These are phyloP conservation scores for Drosophila falleni DNA, from an alignment of 2,888 invertebrate genomes.

Conservation along the genomic window DNA sequence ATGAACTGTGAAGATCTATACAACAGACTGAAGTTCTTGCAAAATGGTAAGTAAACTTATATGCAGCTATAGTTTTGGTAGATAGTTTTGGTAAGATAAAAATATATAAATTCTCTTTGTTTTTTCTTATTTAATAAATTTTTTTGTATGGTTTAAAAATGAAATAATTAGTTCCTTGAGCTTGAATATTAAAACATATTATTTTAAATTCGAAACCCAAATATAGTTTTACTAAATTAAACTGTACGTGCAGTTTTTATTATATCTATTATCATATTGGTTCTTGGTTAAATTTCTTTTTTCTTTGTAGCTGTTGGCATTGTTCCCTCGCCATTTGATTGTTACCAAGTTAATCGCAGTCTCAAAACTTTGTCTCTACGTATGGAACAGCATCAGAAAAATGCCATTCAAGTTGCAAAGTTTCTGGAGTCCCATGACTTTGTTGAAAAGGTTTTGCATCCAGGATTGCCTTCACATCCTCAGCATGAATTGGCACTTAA, in stretches of 20 bases:
- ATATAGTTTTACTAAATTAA: too few species aligned
- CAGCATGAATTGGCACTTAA: conserved; percentile 92
- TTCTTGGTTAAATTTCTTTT: too few species aligned
- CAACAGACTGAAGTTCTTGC: conserved; percentile 91
- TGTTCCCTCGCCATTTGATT: conserved; percentile 98
- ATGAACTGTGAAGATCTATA: conserved; percentile 91
- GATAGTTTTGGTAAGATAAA: too few species aligned
- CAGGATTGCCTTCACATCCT: conserved; percentile 94
- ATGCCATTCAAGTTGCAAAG: conserved; percentile 91
- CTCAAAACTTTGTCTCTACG: conserved; percentile 96
- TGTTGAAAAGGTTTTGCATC: conserved; percentile 93
- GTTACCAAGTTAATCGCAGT: conserved; percentile 96
- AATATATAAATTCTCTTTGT: too few species aligned
- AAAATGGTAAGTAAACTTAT: conserved; percentile 89
- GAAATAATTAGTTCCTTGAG: too few species aligned
- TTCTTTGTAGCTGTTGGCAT: conserved; percentile 88
- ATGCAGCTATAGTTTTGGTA: too few species aligned
- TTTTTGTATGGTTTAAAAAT: too few species aligned
- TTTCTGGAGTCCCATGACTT: conserved; percentile 93
- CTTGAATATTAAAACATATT: too few species aligned
- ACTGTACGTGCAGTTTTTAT: too few species aligned
- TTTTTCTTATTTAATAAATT: too few species aligned
- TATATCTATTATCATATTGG: too few species aligned
- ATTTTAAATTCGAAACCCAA: too few species aligned
- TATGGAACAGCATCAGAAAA: conserved; percentile 95